Conservation (phyloP, 2,797 vertebrate genomes). For the Naso thynnoides region DNA sequence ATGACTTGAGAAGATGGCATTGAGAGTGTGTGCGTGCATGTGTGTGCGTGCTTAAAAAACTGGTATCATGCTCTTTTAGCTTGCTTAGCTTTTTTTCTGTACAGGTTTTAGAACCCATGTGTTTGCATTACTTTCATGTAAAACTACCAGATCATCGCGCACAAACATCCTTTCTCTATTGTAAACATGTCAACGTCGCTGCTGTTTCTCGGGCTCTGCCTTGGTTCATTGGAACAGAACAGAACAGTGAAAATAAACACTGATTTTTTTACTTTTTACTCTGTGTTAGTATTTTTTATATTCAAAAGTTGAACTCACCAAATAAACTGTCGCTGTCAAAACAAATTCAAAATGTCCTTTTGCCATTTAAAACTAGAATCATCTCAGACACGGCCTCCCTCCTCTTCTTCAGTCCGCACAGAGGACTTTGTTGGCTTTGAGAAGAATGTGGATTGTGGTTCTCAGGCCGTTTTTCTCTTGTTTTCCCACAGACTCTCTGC, state of each 20-base stretch:
- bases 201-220: constrained; percentile 3
- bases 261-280: constrained; percentile 14
- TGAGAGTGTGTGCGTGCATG: no score
- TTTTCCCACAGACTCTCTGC: constrained; percentile 21
- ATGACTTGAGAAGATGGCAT: no score
- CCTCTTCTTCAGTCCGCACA: neutral
- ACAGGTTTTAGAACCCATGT: neutral
- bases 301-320: neutral
- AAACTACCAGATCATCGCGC: neutral
- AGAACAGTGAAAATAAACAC: constrained; percentile 25
- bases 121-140: neutral
- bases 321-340: constrained; percentile 35
- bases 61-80: neutral
- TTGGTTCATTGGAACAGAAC: constrained; percentile 7
- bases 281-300: neutral
- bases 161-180: neutral
- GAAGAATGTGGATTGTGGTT: constrained; percentile 34
- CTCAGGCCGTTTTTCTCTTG: constrained; percentile 26
- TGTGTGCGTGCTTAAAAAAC: neutral
- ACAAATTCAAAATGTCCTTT: constrained; percentile 31
- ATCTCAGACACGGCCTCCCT: neutral
- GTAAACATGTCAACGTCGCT: constrained; percentile 4
- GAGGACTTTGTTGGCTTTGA: constrained; percentile 23
- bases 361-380: neutral
- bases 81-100: neutral